phyloP scores from a whole-genome alignment of 2,113 vertebrate species.

The Chlorodrepanis virens region DNA sequence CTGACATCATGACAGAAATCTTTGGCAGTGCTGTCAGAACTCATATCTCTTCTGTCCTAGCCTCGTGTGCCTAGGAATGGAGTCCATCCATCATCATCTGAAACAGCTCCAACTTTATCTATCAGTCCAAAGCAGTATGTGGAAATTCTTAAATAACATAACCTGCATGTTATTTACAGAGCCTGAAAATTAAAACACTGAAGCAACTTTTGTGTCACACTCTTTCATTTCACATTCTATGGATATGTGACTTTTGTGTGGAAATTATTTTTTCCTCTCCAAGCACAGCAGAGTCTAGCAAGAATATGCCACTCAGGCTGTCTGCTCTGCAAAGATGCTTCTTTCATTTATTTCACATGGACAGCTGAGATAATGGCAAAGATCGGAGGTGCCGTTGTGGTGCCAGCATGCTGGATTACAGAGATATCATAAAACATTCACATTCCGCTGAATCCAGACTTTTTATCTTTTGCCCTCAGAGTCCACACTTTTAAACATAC shows the following conservation, averaged over 20 bases:
- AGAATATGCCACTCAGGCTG: neutral
- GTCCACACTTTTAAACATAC: neutral
- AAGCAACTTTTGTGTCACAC: neutral
- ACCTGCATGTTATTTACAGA: neutral
- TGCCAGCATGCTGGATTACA: neutral
- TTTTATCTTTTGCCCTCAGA: neutral
- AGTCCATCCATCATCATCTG: constrained; percentile 15
- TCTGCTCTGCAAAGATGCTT: neutral
- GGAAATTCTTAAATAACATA: neutral
- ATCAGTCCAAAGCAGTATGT: neutral
- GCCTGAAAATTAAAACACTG: constrained; percentile 14
- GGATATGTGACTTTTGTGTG: neutral
- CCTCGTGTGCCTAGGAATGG: neutral
- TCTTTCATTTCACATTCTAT: constrained; percentile 4
- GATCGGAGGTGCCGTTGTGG: neutral
- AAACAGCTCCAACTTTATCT: constrained; percentile 25
- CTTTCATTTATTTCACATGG: neutral
- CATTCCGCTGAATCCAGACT: neutral
- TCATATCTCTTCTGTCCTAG: constrained; percentile 30
- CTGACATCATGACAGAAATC: constrained; percentile 32
- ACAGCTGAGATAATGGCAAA: neutral
- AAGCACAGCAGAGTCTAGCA: neutral
- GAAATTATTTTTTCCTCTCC: neutral
- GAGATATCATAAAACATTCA: neutral
- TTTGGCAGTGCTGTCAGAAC: neutral